Evolutionary conservation across 2,888 invertebrate genomes (phyloP), one percentile per base, ranked within the genome.

Genomic region (Clitarchus hookeri): DNA sequence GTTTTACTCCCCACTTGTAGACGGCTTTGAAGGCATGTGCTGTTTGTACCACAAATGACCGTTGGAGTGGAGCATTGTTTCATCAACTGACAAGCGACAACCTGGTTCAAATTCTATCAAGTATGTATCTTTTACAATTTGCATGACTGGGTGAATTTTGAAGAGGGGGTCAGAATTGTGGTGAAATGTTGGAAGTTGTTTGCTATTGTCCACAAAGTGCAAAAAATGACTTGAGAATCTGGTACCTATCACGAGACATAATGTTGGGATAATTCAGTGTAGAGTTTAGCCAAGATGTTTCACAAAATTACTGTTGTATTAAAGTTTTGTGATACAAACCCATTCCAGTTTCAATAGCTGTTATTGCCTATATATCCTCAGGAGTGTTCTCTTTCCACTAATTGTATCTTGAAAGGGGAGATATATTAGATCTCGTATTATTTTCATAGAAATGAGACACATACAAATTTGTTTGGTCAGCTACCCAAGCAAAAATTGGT

Each of bases 1-100:
- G n/a, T 84, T 84, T 84, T 6, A 84, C 77, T 16, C 78, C 36
- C 27, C 54, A 84, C 54, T 84, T 84, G 25, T 65, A 19, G 80
- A 80, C 23, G 84, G 65, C 65, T 65, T 77, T 0, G 77, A 65
- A 0, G 78, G 84, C 27, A 84, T 54, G 54, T 65, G 65, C 25
- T 84, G 78, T 13, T 84, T 84, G 65, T 65, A 84, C 12, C 36
- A 84, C 12, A 77, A 27, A 19, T 19, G 54, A 9, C 84, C 84
- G 12, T 84, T 84, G 65, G 9, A 77, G 0, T n/a, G 25, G 23
- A 65, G 36, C 54, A 77, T 54, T 12, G 65, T 27, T 65, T 84
- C 25, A 23, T 77, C 84, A 77, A 84, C 77, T 19, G 54, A 84
- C 26, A 84, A n/a, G 23, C 65, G 11, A 54, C 27, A n/a, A 36